phyloP scores from a whole-genome alignment of 2,888 invertebrate genomes.

The Eupithecia subfuscata region DNA sequence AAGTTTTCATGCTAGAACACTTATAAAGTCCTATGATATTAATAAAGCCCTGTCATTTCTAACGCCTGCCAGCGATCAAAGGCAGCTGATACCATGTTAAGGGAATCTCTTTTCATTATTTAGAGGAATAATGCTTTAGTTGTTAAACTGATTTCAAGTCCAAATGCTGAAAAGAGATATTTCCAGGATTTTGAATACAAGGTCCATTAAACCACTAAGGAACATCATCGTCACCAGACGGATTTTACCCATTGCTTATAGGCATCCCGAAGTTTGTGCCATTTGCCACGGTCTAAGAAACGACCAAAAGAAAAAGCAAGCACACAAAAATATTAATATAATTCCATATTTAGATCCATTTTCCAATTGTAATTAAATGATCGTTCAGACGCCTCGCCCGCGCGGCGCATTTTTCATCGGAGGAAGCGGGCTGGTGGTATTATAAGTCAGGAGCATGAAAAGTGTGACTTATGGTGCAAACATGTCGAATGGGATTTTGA shows the following conservation, averaged over 20 bases:
- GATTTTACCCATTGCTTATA: too few relatives aligned
- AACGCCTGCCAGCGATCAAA: background rate
- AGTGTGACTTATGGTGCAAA: conserved; percentile 9
- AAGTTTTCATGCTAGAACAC: background rate
- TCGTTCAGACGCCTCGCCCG: background rate
- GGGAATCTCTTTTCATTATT: background rate
- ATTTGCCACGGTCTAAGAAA: background rate
- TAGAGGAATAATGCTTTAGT: background rate
- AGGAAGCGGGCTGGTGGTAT: background rate
- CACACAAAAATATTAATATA: background rate
- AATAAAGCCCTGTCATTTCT: background rate
- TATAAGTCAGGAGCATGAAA: background rate
- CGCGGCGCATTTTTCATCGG: conserved; percentile 1
- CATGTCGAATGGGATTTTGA: conserved; percentile 1
- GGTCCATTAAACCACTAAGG: background rate
- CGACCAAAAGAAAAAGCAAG: background rate
- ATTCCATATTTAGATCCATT: background rate
- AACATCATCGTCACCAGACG: background rate
- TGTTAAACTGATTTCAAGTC: background rate
- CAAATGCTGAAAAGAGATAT: background rate
- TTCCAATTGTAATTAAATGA: background rate
- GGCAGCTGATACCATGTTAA: background rate
- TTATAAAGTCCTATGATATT: background rate
- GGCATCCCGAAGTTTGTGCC: background rate
- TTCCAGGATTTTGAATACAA: background rate